Evolutionary conservation across 53 echinoderm and acorn worm species (phyloP), one percentile per base, ranked within the genome.

Genomic region (Hippasteria phrygiana): DNA sequence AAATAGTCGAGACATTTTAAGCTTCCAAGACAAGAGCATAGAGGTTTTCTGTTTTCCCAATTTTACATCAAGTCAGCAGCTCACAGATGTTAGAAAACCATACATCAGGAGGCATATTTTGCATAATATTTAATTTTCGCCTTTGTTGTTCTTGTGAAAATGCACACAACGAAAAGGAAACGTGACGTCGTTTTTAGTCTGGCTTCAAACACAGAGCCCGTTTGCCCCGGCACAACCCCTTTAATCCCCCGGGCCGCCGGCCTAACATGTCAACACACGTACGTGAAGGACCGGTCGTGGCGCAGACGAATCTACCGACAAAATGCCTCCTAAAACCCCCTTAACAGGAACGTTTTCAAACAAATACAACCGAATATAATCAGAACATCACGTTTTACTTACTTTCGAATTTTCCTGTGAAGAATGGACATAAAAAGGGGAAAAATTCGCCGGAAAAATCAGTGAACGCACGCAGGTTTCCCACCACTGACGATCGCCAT

Each of bases 401-500:
- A 81, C 81, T 65, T 81, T 27, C 36, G 65, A 43, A 54, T 65
- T 81, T 42, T 37, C 66, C 45, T 43, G 41, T 17, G 37, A 81
- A 4, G 81, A 37, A 22, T 81, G 39, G 50, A 18, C 85, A 17
- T 50, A 38, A 43, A 51, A 69, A 46, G 20, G 53, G 85, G 20
- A 29, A 24, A 66, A 85, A 71, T 32, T 85, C 34, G 20, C 34
- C 70, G 32, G 51, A 13, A 70, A 70, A 50, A 34, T 50, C 43
- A 85, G 54, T 67, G 85, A 50, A 47, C 3, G 71, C 50, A 32
- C 48, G 54, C 70, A 47, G 51, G 85, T 34, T 48, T 70, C 41
- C 83, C 88, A 75, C 69, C 84, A 82, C 76, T 88, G 90, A 73
- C 87, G 65, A 78, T 93, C 93, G 93, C 93, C 93, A 93, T 93